Conservation (phyloP, 2,797 vertebrate species). For the Vultur gryphus region DNA sequence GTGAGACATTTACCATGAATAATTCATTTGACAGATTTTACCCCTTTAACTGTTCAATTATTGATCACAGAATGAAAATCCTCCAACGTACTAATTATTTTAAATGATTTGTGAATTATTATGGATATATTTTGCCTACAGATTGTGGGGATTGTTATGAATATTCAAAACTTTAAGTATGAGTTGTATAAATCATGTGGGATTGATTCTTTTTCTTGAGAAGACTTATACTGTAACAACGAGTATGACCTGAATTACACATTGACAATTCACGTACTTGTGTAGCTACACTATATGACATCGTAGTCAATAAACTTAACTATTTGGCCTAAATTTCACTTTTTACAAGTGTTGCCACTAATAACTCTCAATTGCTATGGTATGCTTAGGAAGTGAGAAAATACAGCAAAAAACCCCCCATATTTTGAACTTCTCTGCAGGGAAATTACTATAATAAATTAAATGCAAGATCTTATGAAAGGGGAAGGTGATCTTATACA, state of each 20-base stretch:
- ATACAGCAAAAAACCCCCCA: background rate
- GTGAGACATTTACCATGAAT: slow-evolving; percentile 9
- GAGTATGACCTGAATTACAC: background rate
- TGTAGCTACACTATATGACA: background rate
- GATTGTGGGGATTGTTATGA: slow-evolving; percentile 10
- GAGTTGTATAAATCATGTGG: background rate
- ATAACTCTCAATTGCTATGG: background rate
- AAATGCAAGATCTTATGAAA: background rate
- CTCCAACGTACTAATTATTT: slow-evolving; percentile 45
- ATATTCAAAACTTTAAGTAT: slow-evolving; percentile 26
- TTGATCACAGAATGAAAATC: slow-evolving; percentile 55
- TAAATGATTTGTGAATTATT: slow-evolving; percentile 50
- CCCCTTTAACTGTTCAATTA: slow-evolving; percentile 55
- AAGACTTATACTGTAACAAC: background rate
- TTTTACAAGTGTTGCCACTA: background rate
- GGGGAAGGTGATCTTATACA: background rate
- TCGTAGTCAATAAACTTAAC: background rate
- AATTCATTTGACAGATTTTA: slow-evolving; percentile 52
- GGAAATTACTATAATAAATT: background rate
- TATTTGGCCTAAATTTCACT: background rate
- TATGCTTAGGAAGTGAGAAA: background rate
- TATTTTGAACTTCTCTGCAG: background rate
- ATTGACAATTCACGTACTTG: background rate
- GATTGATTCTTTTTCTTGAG: background rate
- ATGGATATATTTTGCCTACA: slow-evolving; percentile 22